Evolutionary conservation across 1,140 invertebrate genomes (phyloP).

Genomic region (Pinna nobilis): DNA sequence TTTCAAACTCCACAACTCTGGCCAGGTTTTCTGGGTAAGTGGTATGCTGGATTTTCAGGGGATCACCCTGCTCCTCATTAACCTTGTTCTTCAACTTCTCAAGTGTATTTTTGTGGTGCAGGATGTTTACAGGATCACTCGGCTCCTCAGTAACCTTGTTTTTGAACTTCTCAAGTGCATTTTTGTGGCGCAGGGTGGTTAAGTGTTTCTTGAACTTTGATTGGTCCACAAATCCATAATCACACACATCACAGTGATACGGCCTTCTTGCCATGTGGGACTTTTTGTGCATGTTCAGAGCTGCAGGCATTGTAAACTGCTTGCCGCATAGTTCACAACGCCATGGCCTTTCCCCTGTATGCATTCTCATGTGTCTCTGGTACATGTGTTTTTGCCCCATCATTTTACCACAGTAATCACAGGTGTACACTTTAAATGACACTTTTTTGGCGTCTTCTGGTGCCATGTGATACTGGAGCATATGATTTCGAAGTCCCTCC

Average conservation of each 20-base stretch:
- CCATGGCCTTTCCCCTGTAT: slow-evolving; percentile 57
- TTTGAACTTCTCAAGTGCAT: no score
- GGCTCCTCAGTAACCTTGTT: no score
- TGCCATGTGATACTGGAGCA: slow-evolving; percentile 10
- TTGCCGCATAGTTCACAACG: slow-evolving; percentile 87
- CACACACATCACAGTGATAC: slow-evolving; percentile 84
- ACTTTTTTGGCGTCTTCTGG: slow-evolving; percentile 7
- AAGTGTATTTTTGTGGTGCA: no score
- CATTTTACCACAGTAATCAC: slow-evolving; percentile 27
- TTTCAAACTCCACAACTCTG: no score
- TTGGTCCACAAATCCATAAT: slow-evolving; percentile 17
- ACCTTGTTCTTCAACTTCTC: no score
- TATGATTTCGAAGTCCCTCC: slow-evolving; percentile 18
- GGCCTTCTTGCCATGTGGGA: slow-evolving; percentile 89
- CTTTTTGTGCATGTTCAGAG: slow-evolving; percentile 85
- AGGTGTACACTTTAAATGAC: slow-evolving; percentile 23
- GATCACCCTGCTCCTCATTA: no score
- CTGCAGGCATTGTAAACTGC: slow-evolving; percentile 91
- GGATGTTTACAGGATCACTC: no score
- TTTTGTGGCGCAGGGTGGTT: slow-evolving; percentile 3
- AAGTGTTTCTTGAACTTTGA: slow-evolving; percentile 11
- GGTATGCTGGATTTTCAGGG: no score
- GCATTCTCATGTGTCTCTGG: slow-evolving; percentile 12
- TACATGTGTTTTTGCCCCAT: slow-evolving; percentile 30
- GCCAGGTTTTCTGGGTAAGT: no score